Base-by-base conservation (phyloP, 2,888 invertebrate genomes). In the Philopedon plagiatum region DNA sequence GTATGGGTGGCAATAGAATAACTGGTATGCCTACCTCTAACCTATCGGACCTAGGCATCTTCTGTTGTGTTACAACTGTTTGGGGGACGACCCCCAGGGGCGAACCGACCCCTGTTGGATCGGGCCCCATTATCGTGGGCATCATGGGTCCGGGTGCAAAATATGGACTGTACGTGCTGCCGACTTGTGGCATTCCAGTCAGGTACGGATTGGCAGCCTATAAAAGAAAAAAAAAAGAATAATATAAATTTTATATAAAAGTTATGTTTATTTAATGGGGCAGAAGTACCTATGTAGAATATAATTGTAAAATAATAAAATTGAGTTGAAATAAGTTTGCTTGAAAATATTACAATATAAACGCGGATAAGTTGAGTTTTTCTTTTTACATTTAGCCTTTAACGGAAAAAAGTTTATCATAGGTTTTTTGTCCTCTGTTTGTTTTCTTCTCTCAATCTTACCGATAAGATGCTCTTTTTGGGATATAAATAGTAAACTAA, bases 21-120 rank as follows among this genome's bases (percentile, higher is more conserved):
- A 54, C 3, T 46, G 44, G 32, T 21, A 23, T 39, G 46, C 92
- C 91, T 91, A 97, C 97, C 96, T 97, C 97, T 88, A 97, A 92
- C 89, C 97, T 92, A 88, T 97, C 97, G 86, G 96, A 93, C 87
- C 97, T 93, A 82, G 95, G 94, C 91, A 96, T 91, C 90, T 97
- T 97, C 90, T 96, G 96, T 88, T 96, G 93, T 82, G 90, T 87
- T 87, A 93, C 94, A 86, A 93, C 95, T 86, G 92, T 93, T 90
- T 94, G 95, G 86, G 91, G 94, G 86, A 91, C 92, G 82, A 92
- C 92, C 78, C 94, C 94, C 81, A 95, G 89, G 79, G 94, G 94
- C 83, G 94, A 94, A 82, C 92, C 94, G 77, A 92, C 92, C 85
- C 90, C 85, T 82, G 93, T 89, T 76, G 94, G 95, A 88, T 95